Evolutionary conservation across 1,140 invertebrate species (phyloP), one percentile per base, ranked within the genome.

Genomic region (Arion vulgaris): DNA sequence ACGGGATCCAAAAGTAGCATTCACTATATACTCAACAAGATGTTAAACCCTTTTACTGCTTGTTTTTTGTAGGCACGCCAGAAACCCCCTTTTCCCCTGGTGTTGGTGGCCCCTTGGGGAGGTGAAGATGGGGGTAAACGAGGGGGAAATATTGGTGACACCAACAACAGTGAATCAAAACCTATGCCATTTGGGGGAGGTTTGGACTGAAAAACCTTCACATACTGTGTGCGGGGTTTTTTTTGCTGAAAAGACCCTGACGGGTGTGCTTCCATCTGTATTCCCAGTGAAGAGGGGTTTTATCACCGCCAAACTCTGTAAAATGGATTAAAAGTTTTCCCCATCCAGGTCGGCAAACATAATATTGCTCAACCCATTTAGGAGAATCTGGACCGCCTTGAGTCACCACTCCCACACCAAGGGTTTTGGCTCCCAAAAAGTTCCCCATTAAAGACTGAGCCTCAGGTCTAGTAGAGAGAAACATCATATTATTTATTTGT

Each of bases 351-450:
- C 89, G 88, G 77, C 83, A 87, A n/a, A 97, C 91, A 84, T 94
- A 94, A 90, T 95, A 97, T 0, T 94, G 92, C 0, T 94, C 94
- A 0, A 97, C 96, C 95, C 95, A 97, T 53, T 90, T 85, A n/a
- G 69, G 72, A n/a, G 86, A 86, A 26, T 86, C 83, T 13, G 88
- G 85, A 41, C 85, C 84, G 15, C 92, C 92, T 90, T 95, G 95
- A 0, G 95, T 97, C 28, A 94, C 92, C 23, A 98, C 92, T 73
- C 96, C 96, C 23, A 96, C 13, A 97, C 91, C 45, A 95, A n/a
- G n/a, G n/a, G 94, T 0, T 94, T 94, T 39, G 94, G 94, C 39
- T 91, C n/a, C 87, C 28, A 94, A 89, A 88, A 97, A 96, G 91
- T 97, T 95, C 0, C 90, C 87, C 83, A 88, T 86, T 28, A 91